Percentiles rank a stretch among this genome's conserved stretches.
These are phyloP conservation scores for Morone chrysops DNA, from an alignment of 2,113 vertebrate genomes.

Conservation along the genomic window DNA sequence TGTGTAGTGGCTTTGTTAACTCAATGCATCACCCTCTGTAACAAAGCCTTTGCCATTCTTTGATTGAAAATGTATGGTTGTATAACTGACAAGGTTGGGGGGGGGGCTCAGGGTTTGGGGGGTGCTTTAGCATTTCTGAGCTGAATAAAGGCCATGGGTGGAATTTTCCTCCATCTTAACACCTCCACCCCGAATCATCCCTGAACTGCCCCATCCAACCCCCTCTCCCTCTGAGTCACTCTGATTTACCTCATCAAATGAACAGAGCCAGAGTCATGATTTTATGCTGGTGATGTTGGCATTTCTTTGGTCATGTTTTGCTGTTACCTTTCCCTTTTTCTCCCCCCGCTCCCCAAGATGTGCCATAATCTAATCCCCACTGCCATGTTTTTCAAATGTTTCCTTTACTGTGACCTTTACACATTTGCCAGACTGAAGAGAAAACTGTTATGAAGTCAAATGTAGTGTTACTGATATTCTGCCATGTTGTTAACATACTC, in stretches of 20 bases:
- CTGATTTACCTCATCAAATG: constrained; percentile 78
- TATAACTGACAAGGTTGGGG: constrained; percentile 41
- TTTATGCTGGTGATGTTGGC: constrained; percentile 73
- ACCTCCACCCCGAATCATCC: constrained; percentile 10
- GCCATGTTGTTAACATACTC: constrained; percentile 57
- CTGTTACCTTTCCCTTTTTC: constrained; percentile 57
- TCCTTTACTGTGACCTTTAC: constrained; percentile 58
- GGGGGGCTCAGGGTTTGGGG: neutral
- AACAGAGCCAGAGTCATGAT: constrained; percentile 72
- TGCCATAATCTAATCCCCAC: constrained; percentile 61
- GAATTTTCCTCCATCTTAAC: constrained; percentile 32
- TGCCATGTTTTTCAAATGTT: constrained; percentile 66
- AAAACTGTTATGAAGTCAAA: constrained; percentile 39
- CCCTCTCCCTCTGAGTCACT: constrained; percentile 30
- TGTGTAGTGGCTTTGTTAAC: constrained; percentile 67
- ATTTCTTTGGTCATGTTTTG: constrained; percentile 70
- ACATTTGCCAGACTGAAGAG: constrained; percentile 23
- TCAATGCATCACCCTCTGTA: constrained; percentile 47
- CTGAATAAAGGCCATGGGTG: constrained; percentile 21
- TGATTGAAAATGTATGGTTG: constrained; percentile 62
- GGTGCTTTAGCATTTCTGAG: constrained; percentile 34
- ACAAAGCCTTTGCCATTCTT: constrained; percentile 47
- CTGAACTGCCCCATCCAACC: constrained; percentile 18
- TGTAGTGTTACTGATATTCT: constrained; percentile 53
- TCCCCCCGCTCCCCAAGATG: constrained; percentile 34